These are phyloP conservation scores for Philaenus spumarius DNA, from an alignment of 1,140 invertebrate species.

Conservation along the genomic window DNA sequence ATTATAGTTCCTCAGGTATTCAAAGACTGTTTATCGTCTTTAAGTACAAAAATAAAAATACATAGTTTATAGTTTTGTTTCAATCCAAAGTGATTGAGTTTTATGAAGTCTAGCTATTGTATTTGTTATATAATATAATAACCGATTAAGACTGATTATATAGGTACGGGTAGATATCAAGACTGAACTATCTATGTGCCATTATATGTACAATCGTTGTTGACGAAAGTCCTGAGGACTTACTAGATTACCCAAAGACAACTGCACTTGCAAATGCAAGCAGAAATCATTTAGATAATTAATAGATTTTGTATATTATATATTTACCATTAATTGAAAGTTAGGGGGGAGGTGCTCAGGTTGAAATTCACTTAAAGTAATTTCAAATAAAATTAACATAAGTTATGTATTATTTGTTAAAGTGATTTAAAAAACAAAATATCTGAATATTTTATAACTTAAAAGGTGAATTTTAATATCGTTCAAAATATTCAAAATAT, in stretches of 20 bases:
- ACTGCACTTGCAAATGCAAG: not conserved
- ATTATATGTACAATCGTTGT: not conserved
- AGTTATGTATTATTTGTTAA: too few relatives aligned
- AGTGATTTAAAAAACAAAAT: too few relatives aligned
- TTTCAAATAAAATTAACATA: too few relatives aligned
- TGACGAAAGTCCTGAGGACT: constrained; percentile 9
- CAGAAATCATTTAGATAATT: too few relatives aligned
- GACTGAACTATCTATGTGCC: constrained; percentile 1
- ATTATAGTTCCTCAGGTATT: constrained; percentile 11
- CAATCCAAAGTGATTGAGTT: constrained; percentile 1
- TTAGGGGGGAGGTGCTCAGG: too few relatives aligned
- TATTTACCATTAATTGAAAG: too few relatives aligned
- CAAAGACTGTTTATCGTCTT: constrained; percentile 9
- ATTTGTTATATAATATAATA: constrained; percentile 10
- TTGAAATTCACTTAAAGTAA: too few relatives aligned
- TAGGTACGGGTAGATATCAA: not conserved
- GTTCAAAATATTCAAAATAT: too few relatives aligned
- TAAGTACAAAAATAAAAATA: constrained; percentile 10
- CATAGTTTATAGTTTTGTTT: not conserved
- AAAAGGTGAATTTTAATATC: too few relatives aligned
- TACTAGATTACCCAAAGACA: not conserved
- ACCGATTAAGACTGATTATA: constrained; percentile 9
- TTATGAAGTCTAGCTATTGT: not conserved
- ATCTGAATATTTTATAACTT: too few relatives aligned
- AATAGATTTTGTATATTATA: too few relatives aligned